Base-by-base conservation (phyloP, 2,888 invertebrate species). In the Drosophila subsilvestris region DNA sequence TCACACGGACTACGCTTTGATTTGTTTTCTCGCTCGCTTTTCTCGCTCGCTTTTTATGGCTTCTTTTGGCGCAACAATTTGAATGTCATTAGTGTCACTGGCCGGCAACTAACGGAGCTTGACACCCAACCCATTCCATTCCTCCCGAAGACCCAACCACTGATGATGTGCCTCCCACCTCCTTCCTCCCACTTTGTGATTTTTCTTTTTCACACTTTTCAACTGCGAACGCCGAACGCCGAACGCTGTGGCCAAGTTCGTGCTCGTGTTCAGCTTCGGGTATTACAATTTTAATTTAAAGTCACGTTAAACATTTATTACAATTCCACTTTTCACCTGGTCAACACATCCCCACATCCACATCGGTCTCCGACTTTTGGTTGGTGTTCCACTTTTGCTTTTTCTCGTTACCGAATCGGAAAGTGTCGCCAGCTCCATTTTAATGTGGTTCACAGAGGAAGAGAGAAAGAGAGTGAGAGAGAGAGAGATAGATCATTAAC, bases 11-110 rank as follows among this genome's bases (percentile, higher is more conserved):
- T 37, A 72, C 66, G 71, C 75, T 77, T 82, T 73, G 68, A 74
- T 74, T 74, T 79, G 66, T 55, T 53, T 62, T 60, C 55, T 56
- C 25, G 56, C 25, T 49, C n/a, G 53, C 60, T 49, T 56, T 58
- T 57, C 57, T 56, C 43, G 32, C 48, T 69, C 66, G 48, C 37
- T 54, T 70, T 84, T 66, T 85, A 79, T 75, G 81, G 85, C 85
- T 84, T 84, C 87, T 80, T 84, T 80, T 74, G 72, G 84, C 84
- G 85, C 81, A 79, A 78, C 84, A 88, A 80, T 88, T 86, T 79
- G 78, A 86, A 81, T 81, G 88, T 81, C 86, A 88, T 86, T 86
- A 86, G 86, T 75, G 86, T 86, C 84, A 80, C 77, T 67, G 86
- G 73, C 66, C 71, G 74, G 73, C 68, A 60, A 58, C 76, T 82